Evolutionary conservation across 2,888 invertebrate species (phyloP), one percentile per base, ranked within the genome.

Genomic region (Pyrrhia umbra): DNA sequence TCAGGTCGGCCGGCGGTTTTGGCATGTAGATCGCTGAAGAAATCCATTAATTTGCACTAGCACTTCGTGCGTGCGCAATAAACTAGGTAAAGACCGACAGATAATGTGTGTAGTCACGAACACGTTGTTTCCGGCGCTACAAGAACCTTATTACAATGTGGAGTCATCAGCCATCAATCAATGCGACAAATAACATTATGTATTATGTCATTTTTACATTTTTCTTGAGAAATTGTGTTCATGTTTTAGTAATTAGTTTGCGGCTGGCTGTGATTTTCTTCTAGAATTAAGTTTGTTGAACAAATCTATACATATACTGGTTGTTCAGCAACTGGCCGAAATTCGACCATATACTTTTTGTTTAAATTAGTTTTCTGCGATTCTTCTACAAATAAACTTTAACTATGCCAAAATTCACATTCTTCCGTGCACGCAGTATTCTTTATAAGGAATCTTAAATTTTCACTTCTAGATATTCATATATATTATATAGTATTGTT

Each of bases 1-100:
- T n/a, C 34, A n/a, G n/a, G 34, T n/a, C 34, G 34, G 34, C 34
- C 34, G 34, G 34, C 34, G n/a, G 4, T 5, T 34, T 34, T n/a
- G 4, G 13, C n/a, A 34, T n/a, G n/a, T 34, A 34, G 2, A 9
- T 5, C 9, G 30, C 13, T 13, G n/a, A 34, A 34, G 63, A 50
- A 63, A 46, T 68, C 34, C 46, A 68, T 69, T 69, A 55, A 56
- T 70, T 68, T 68, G 64, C 68, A 51, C 37, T 42, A 42, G 57
- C 58, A 45, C 62, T 34, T 65, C 52, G 52, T 71, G 71, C 60
- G 72, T 67, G 42, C 18, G 50, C 18, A 67, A 70, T 70, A 72
- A 70, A 72, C 18, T 47, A 34, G 42, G 45, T 42, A 43, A 6
- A 21, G 49, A 61, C 67, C 67, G 67, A 70, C 70, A 67, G 70